Conservation (phyloP, 2,888 invertebrate species). For the Clusia tigrina region DNA sequence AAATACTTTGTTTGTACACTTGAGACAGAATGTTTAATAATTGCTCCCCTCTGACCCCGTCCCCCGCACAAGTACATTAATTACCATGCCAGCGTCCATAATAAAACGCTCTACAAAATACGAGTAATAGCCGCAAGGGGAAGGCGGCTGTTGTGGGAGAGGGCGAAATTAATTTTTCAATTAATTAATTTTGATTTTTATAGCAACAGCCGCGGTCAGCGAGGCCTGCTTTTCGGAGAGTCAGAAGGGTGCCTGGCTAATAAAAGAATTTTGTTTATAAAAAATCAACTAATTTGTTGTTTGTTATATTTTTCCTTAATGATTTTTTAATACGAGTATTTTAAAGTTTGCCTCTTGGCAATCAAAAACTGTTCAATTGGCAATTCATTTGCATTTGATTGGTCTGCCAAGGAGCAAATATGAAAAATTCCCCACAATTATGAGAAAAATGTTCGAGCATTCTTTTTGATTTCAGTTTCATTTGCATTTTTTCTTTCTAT, state of each 20-base stretch:
- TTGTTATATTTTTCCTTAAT: no score
- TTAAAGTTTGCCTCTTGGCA: no score
- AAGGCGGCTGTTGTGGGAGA: slow-evolving; percentile 16
- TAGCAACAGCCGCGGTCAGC: neutral
- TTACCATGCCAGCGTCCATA: neutral
- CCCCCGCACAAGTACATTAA: neutral
- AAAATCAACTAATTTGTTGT: no score
- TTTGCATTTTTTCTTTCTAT: no score
- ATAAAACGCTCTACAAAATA: neutral
- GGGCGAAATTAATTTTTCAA: slow-evolving; percentile 46
- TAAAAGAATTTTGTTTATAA: no score
- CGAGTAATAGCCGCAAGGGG: neutral
- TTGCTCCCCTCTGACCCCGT: neutral
- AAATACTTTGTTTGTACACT: no score
- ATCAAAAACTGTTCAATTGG: neutral
- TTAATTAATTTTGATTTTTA: slow-evolving; percentile 53
- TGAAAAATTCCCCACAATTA: neutral
- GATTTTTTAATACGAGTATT: no score
- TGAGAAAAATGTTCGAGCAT: neutral
- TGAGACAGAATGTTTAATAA: neutral
- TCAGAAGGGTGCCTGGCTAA: no score
- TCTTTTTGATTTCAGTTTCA: neutral
- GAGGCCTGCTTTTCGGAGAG: neutral
- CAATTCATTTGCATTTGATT: no score
- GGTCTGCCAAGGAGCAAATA: no score